These are phyloP conservation scores for Cyrtodaria siliqua DNA, from an alignment of 2,888 invertebrate genomes.

Conservation along the genomic window DNA sequence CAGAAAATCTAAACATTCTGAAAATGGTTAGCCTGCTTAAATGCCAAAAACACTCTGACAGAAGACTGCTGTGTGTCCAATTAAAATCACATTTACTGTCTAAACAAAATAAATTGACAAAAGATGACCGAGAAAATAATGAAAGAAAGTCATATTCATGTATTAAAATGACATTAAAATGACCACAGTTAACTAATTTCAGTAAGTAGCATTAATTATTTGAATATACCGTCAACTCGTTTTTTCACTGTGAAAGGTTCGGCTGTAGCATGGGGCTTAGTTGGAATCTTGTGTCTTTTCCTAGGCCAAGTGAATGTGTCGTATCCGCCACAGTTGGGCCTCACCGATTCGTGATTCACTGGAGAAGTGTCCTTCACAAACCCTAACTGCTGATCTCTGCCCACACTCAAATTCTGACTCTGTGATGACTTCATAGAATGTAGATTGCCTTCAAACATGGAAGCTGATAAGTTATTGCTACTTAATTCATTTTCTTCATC, in stretches of 20 bases:
- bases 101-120: no score
- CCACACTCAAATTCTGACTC: conserved; percentile 61
- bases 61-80: no score
- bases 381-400: conserved; percentile 63
- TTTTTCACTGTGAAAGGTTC: conserved; percentile 79
- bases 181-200: no score
- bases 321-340: conserved; percentile 65
- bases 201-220: conserved; percentile 3
- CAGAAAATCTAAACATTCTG: no score
- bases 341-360: conserved; percentile 58
- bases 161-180: no score
- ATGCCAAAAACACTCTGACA: no score
- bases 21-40: no score
- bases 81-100: no score
- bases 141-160: no score
- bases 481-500: conserved; percentile 62
- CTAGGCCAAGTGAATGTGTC: conserved; percentile 81
- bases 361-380: conserved; percentile 68
- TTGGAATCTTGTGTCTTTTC: conserved; percentile 73
- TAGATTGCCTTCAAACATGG: conserved; percentile 37
- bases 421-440: conserved; percentile 41
- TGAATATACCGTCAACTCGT: conserved; percentile 68
- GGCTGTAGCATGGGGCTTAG: conserved; percentile 68
- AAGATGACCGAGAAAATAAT: no score
- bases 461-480: conserved; percentile 23